Conservation (phyloP, 2,113 vertebrate species). For the Rhea pennata region DNA sequence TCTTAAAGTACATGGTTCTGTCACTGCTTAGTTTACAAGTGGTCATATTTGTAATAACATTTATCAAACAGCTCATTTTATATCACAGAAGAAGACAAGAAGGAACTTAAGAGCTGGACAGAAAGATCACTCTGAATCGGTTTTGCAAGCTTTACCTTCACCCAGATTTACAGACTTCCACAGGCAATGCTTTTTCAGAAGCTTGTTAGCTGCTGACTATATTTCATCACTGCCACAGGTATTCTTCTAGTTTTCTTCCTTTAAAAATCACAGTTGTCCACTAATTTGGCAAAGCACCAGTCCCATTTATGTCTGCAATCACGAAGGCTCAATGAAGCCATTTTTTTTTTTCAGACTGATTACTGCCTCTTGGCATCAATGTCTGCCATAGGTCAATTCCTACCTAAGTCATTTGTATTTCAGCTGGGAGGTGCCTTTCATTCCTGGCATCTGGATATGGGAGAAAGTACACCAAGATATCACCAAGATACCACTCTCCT, state of each 20-base stretch:
- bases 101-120: background rate
- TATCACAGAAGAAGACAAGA: background rate
- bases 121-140: background rate
- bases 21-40: background rate
- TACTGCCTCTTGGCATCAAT: background rate
- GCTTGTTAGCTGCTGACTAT: background rate
- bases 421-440: background rate
- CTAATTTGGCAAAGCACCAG: background rate
- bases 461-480: background rate
- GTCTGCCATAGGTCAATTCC: background rate
- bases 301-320: background rate
- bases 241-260: background rate
- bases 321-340: background rate
- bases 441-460: background rate
- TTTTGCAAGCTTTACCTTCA: background rate
- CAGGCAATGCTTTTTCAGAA: background rate
- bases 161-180: background rate
- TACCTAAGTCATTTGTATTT: background rate
- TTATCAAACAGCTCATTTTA: background rate
- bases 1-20: background rate
- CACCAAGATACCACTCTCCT: background rate
- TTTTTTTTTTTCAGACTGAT: background rate
- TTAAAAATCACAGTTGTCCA: background rate
- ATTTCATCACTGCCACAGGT: background rate
- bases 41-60: background rate